phyloP scores from a whole-genome alignment of 2,888 invertebrate species.

The Nymphalis c-album region DNA sequence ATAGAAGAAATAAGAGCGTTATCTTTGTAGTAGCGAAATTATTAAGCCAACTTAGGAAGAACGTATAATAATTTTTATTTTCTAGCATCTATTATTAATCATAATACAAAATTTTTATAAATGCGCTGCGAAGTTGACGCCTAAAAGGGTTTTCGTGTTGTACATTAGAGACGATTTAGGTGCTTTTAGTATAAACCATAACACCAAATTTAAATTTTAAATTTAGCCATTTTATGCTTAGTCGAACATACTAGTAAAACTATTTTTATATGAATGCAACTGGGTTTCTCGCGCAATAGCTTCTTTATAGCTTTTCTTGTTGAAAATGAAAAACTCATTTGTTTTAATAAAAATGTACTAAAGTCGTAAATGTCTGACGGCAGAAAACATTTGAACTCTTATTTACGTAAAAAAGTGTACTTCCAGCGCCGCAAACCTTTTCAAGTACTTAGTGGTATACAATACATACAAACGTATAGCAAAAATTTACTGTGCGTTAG shows the following conservation, averaged over 20 bases:
- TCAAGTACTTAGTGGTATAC: neutral
- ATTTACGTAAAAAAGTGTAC: constrained; percentile 2
- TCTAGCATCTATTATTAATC: constrained; percentile 17
- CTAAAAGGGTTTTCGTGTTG: constrained; percentile 35
- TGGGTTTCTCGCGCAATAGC: too few species aligned
- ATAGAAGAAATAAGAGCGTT: neutral
- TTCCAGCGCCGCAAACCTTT: neutral
- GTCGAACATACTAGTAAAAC: too few species aligned
- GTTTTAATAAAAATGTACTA: too few species aligned
- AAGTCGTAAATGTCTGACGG: too few species aligned
- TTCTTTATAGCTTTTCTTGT: neutral
- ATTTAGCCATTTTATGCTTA: neutral
- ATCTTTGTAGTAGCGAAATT: neutral
- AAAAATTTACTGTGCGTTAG: too few species aligned
- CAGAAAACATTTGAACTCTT: neutral
- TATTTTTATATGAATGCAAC: too few species aligned
- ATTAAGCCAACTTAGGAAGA: neutral
- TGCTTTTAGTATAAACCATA: neutral
- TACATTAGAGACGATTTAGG: constrained; percentile 10
- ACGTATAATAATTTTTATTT: neutral
- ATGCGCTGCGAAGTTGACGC: constrained; percentile 16
- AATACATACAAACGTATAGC: too few species aligned
- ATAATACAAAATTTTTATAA: constrained; percentile 24
- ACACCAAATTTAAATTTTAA: neutral
- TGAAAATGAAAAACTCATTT: too few species aligned